Conservation (phyloP, 2,888 invertebrate species). For the Drosophila kokeensis region DNA sequence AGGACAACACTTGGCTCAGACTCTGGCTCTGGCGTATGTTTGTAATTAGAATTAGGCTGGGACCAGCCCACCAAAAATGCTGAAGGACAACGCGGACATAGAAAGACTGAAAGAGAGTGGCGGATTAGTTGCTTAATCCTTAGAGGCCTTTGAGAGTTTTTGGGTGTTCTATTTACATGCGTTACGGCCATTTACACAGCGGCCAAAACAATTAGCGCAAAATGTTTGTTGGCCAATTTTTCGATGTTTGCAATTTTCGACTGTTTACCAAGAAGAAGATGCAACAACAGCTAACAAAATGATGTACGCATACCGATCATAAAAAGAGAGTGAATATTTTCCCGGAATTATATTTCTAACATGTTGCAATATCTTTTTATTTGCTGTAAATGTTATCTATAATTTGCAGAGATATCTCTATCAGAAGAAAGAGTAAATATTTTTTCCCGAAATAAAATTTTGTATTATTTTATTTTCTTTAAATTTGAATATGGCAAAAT, state of each 20-base stretch:
- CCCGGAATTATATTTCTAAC: constrained; percentile 7
- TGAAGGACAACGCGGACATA: constrained; percentile 10
- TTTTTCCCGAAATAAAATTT: constrained; percentile 10
- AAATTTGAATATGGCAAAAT: background rate
- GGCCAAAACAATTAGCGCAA: constrained; percentile 53
- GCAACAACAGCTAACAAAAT: constrained; percentile 2
- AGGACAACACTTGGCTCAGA: constrained; percentile 15
- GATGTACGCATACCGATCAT: constrained; percentile 28
- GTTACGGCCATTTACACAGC: constrained; percentile 30
- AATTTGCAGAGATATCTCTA: constrained; percentile 4
- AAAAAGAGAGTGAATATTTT: constrained; percentile 37
- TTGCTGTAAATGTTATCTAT: background rate
- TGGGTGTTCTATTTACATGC: constrained; percentile 39
- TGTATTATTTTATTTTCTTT: background rate
- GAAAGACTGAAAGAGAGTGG: constrained; percentile 3
- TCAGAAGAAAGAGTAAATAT: constrained; percentile 24
- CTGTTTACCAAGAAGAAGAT: constrained; percentile 19
- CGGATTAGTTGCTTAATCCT: constrained; percentile 71
- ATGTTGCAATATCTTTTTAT: background rate
- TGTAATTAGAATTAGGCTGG: constrained; percentile 72
- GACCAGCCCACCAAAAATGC: constrained; percentile 64
- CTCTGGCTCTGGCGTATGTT: constrained; percentile 46
- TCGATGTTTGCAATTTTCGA: constrained; percentile 34
- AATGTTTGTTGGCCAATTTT: constrained; percentile 39
- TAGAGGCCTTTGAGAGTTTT: constrained; percentile 21